Conservation (phyloP, 2,113 vertebrate genomes). For the Neofelis nebulosa region DNA sequence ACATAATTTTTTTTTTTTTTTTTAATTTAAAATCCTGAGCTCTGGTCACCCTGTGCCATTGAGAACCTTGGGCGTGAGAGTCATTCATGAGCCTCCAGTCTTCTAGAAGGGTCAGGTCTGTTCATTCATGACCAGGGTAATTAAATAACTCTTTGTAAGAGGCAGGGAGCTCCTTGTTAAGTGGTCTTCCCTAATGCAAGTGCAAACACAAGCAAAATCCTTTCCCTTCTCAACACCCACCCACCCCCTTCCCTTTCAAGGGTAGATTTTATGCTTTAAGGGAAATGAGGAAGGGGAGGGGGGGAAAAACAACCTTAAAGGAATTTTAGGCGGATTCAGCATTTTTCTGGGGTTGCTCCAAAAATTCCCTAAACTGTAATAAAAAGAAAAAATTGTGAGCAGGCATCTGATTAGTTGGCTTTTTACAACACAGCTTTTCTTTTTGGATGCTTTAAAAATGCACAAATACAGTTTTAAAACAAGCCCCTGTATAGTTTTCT, state of each 20-base stretch:
- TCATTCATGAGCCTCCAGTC: constrained; percentile 81
- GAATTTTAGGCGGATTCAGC: constrained; percentile 73
- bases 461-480: constrained; percentile 46
- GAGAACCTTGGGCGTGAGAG: constrained; percentile 69
- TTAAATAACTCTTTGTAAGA: constrained; percentile 78
- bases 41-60: constrained; percentile 75
- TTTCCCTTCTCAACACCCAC: background rate
- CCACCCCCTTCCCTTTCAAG: constrained; percentile 23
- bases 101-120: constrained; percentile 79
- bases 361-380: constrained; percentile 68
- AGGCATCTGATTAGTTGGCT: constrained; percentile 64
- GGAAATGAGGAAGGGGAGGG: constrained; percentile 48
- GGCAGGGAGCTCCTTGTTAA: constrained; percentile 59
- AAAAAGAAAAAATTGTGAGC: constrained; percentile 61
- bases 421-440: constrained; percentile 75
- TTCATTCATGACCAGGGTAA: constrained; percentile 80
- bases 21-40: constrained; percentile 53
- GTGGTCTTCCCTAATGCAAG: constrained; percentile 67
- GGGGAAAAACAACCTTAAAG: constrained; percentile 30
- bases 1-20: too few species aligned
- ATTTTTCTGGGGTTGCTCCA: constrained; percentile 64
- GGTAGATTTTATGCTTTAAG: constrained; percentile 64
- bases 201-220: constrained; percentile 25
- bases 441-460: constrained; percentile 65
- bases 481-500: constrained; percentile 42